Conservation (phyloP, 1,140 invertebrate genomes). For the Dendroctonus valens region DNA sequence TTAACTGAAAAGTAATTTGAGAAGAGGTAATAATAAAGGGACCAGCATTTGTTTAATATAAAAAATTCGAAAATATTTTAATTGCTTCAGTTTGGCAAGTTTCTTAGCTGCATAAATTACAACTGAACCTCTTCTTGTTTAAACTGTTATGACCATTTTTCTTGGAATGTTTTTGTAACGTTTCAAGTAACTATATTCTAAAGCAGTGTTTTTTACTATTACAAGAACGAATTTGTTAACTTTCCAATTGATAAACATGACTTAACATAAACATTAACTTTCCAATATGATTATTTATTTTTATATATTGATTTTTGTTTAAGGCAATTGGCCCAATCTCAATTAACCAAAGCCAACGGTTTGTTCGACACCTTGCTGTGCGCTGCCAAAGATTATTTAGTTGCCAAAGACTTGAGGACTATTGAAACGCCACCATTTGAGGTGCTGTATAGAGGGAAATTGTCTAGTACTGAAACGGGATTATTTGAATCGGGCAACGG, state of each 20-base stretch:
- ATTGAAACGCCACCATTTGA: slow-evolving; percentile 38
- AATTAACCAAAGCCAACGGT: slow-evolving; percentile 37
- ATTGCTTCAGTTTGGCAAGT: no score
- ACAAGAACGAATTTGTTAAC: background rate
- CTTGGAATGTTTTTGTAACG: no score
- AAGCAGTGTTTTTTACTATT: no score
- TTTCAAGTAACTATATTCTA: background rate
- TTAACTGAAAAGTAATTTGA: no score
- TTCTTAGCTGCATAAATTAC: no score
- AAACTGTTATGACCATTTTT: background rate
- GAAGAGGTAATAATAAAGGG: no score
- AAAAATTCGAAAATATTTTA: no score
- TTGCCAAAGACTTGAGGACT: slow-evolving; percentile 32
- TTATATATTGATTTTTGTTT: slow-evolving; percentile 13
- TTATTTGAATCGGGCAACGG: slow-evolving; percentile 35
- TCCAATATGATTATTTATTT: background rate
- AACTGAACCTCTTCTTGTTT: no score
- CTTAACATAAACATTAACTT: no score
- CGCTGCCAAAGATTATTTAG: slow-evolving; percentile 41
- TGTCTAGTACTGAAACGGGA: slow-evolving; percentile 37
- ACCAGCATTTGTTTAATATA: no score
- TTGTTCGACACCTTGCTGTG: slow-evolving; percentile 41
- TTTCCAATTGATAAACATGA: background rate
- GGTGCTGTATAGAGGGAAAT: slow-evolving; percentile 40
- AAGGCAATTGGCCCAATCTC: slow-evolving; percentile 35